Percentiles rank a stretch among this genome's conserved stretches.
These are phyloP conservation scores for Drosophila asahinai DNA, from an alignment of 1,140 invertebrate species.

Conservation along the genomic window DNA sequence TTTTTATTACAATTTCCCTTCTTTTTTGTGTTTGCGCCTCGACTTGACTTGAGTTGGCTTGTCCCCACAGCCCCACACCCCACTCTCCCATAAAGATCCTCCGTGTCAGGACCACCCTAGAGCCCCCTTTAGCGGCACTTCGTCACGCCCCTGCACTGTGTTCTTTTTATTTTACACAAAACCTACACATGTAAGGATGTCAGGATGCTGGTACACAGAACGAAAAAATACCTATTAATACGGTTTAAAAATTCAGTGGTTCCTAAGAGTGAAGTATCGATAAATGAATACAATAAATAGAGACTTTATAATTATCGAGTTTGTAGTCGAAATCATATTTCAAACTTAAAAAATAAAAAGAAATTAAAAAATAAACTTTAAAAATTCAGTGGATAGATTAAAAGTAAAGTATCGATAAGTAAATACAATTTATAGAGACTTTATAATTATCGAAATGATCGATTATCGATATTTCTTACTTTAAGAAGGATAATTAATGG, in stretches of 20 bases:
- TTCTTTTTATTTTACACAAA: conserved; percentile 42
- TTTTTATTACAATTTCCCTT: conserved; percentile 81
- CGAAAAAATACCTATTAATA: background rate
- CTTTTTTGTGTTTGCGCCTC: conserved; percentile 54
- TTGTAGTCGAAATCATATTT: background rate
- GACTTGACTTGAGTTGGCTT: conserved; percentile 40
- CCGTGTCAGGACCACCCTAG: background rate
- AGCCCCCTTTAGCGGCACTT: conserved; percentile 34
- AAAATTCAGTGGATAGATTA: background rate
- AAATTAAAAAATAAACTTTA: too few relatives aligned
- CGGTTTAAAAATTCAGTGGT: background rate
- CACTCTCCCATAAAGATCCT: too few relatives aligned
- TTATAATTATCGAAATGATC: background rate
- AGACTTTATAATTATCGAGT: background rate
- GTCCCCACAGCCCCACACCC: background rate
- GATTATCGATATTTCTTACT: too few relatives aligned
- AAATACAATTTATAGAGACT: background rate
- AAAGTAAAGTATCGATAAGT: background rate
- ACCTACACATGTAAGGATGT: conserved; percentile 25
- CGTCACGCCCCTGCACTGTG: conserved; percentile 40
- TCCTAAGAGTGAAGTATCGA: background rate
- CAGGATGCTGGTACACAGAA: conserved; percentile 16
- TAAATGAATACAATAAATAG: background rate
- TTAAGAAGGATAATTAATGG: too few relatives aligned
- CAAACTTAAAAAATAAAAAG: background rate